Evolutionary conservation across 2,888 invertebrate species (phyloP).

Genomic region (Malachius bipustulatus): DNA sequence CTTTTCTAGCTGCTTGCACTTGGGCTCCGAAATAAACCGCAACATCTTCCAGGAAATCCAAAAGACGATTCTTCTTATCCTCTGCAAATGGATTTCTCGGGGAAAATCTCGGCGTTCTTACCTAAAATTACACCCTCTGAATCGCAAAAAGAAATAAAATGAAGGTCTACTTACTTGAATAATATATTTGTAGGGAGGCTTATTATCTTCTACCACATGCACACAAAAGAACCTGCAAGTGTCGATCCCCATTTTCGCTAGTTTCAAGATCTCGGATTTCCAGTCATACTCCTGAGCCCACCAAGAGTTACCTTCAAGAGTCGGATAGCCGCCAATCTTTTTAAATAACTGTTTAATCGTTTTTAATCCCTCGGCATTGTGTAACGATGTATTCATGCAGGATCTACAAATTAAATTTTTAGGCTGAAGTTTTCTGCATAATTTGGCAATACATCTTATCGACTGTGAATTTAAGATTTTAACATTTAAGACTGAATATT

Average conservation of each 20-base stretch:
- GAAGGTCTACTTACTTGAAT: conserved; percentile 28
- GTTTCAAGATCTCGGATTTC: conserved; percentile 28
- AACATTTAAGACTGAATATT: no score
- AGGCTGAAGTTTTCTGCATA: no score
- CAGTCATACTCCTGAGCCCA: conserved; percentile 32
- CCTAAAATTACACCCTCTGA: no score
- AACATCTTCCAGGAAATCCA: conserved; percentile 30
- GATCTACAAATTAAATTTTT: no score
- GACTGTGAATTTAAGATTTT: no score
- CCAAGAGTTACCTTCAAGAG: conserved; percentile 39
- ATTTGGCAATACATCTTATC: no score
- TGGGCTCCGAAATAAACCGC: conserved; percentile 28
- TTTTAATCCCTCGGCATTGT: conserved; percentile 27
- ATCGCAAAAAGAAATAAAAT: no score
- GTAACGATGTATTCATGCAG: conserved; percentile 30
- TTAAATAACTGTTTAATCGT: conserved; percentile 31
- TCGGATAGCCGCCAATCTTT: conserved; percentile 48
- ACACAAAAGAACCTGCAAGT: conserved; percentile 30
- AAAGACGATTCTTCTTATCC: conserved; percentile 23
- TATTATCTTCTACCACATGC: conserved; percentile 24
- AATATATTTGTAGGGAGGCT: conserved; percentile 26
- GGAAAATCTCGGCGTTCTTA: no score
- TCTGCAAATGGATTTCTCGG: conserved; percentile 22
- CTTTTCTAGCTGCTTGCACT: conserved; percentile 23
- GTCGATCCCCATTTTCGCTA: conserved; percentile 29